These are phyloP conservation scores for Phyllotreta striolata DNA, from an alignment of 2,888 invertebrate species.

Conservation along the genomic window DNA sequence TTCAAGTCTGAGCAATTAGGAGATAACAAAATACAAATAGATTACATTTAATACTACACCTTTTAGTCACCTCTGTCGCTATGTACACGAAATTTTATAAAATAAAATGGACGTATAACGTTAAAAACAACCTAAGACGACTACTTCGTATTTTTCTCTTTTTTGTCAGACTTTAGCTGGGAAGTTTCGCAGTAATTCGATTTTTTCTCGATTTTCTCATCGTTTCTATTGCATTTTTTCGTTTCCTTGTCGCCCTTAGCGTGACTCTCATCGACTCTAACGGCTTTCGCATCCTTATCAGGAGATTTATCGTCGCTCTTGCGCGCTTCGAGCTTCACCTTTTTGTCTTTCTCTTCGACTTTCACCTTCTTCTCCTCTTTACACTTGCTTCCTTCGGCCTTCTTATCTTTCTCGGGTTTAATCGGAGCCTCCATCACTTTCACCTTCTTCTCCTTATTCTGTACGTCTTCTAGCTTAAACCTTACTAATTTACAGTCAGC, in stretches of 20 bases:
- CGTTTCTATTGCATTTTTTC: constrained; percentile 8
- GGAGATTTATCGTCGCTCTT: constrained; percentile 22
- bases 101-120: constrained; percentile 5
- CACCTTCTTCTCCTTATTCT: background rate
- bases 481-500: background rate
- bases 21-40: constrained; percentile 4
- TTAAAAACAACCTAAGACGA: constrained; percentile 1
- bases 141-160: constrained; percentile 27
- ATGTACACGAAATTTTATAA: constrained; percentile 6
- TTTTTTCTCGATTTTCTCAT: constrained; percentile 15
- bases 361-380: constrained; percentile 22
- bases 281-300: background rate
- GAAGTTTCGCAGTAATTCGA: background rate
- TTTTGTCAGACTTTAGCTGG: constrained; percentile 22
- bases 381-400: constrained; percentile 7
- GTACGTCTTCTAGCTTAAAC: constrained; percentile 23
- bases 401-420: constrained; percentile 28
- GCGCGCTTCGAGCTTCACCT: constrained; percentile 23
- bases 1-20: constrained; percentile 20
- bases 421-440: constrained; percentile 10
- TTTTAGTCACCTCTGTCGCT: constrained; percentile 12
- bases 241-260: constrained; percentile 10
- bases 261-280: constrained; percentile 7
- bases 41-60: constrained; percentile 3
- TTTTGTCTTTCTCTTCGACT: constrained; percentile 23